Evolutionary conservation across 2,797 vertebrate genomes (phyloP), one percentile per base, ranked within the genome.

Genomic region (Poeciliopsis paucimaculata): DNA sequence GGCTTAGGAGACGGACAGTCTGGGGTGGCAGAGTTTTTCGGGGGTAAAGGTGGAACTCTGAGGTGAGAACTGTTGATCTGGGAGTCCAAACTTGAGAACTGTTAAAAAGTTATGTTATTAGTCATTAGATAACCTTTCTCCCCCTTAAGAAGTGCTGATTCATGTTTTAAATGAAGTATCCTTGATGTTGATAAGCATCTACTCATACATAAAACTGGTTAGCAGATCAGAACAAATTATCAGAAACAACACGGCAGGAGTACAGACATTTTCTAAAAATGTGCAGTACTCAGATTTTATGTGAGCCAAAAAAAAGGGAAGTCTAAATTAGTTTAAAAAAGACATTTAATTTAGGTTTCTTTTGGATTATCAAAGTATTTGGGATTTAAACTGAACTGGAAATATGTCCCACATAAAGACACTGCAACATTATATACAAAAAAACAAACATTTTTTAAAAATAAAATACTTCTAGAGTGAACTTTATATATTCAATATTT

Each of bases 61-160:
- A 72, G 81, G 49, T 43, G 26, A 73, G 87, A 81, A 7, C 26
- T 78, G 62, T 92, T 88, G 77, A 84, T 26, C 49, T 94, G 93
- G 80, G 81, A 82, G 28, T 94, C 94, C 78, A 91, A 82, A 89
- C 85, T 85, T 18, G 90, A 90, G 31, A 88, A 66, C 93, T 94
- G 84, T 62, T 64, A 46, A 80, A 39, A 41, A 15, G 0, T 26
- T 23, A 16, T 5, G 28, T n/a, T 10, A 1, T 16, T 23, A 60
- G n/a, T 49, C 26, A 72, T 34, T 72, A 39, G 36, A 68, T 20
- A 68, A 68, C 20, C 39, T 68, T 26, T 11, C 36, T 16, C 20
- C 10, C 1, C 10, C 20, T 26, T 13, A 66, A 66, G 18, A 23
- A 39, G 62, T 26, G 18, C 18, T 66, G 36, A 39, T 23, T 20